Percentiles rank a stretch among this genome's conserved stretches.
phyloP scores from a whole-genome alignment of 1,140 invertebrate genomes.

The Bradysia coprophila region DNA sequence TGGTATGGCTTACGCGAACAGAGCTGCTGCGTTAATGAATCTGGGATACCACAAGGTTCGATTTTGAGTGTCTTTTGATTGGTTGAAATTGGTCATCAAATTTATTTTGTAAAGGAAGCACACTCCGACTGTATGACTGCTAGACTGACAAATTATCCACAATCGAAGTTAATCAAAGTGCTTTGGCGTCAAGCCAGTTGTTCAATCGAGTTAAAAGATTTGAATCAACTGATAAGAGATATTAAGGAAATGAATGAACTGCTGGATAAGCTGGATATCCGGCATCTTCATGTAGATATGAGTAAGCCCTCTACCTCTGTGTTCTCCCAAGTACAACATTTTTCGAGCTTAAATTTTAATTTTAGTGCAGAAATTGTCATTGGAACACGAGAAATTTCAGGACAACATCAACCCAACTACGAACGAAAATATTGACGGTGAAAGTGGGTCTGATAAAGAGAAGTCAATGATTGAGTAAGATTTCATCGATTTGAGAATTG shows the following conservation, averaged over 20 bases:
- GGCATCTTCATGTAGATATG: too few species aligned
- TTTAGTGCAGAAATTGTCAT: too few species aligned
- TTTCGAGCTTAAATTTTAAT: too few species aligned
- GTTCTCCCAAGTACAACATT: too few species aligned
- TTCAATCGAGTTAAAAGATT: background rate
- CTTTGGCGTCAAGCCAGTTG: background rate
- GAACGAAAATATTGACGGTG: too few species aligned
- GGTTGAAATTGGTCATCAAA: background rate
- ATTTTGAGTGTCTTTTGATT: background rate
- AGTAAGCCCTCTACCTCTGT: too few species aligned
- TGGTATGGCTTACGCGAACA: constrained; percentile 1
- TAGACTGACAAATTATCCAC: background rate
- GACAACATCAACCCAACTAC: too few species aligned
- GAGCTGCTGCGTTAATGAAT: background rate
- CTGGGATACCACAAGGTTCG: background rate
- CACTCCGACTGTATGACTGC: background rate
- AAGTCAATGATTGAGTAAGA: too few species aligned
- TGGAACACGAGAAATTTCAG: too few species aligned
- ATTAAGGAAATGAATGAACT: background rate
- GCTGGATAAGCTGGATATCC: too few species aligned
- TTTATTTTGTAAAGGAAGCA: background rate
- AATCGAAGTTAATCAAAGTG: background rate
- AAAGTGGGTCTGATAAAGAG: too few species aligned
- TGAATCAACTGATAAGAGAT: background rate
- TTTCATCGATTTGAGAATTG: too few species aligned